phyloP scores from a whole-genome alignment of 2,797 vertebrate genomes.

The Lepilemur septentrionalis region DNA sequence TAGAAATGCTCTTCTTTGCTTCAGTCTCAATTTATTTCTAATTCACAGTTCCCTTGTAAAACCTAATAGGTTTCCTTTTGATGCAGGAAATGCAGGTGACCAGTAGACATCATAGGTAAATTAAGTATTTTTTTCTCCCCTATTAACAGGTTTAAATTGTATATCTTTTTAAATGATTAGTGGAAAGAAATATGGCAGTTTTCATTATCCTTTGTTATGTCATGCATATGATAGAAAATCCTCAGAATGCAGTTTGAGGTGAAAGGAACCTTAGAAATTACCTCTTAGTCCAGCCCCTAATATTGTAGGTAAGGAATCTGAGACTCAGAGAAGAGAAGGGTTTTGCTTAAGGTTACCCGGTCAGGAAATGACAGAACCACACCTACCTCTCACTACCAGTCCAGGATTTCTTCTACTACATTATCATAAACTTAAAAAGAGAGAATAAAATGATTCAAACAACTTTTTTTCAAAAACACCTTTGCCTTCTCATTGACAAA shows the following conservation, averaged over 20 bases:
- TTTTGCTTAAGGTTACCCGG: background rate
- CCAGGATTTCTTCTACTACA: background rate
- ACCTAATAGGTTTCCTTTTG: background rate
- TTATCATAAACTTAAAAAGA: background rate
- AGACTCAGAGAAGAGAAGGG: background rate
- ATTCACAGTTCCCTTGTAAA: background rate
- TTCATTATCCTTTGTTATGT: constrained; percentile 12
- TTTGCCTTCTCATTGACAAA: background rate
- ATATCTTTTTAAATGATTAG: background rate
- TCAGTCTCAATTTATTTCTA: background rate
- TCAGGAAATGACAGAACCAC: background rate
- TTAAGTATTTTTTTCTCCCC: background rate
- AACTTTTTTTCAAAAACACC: background rate
- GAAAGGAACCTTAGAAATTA: background rate
- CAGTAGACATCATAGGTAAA: background rate
- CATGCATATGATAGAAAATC: background rate
- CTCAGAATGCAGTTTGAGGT: background rate
- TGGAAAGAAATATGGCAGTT: constrained; percentile 1
- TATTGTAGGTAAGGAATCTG: background rate
- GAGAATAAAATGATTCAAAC: background rate
- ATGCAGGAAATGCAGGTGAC: background rate
- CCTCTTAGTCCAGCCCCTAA: background rate
- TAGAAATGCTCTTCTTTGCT: background rate
- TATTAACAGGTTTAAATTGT: background rate
- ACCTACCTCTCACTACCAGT: background rate